Evolutionary conservation across 2,797 vertebrate genomes (phyloP).

Genomic region (Carduelis carduelis): DNA sequence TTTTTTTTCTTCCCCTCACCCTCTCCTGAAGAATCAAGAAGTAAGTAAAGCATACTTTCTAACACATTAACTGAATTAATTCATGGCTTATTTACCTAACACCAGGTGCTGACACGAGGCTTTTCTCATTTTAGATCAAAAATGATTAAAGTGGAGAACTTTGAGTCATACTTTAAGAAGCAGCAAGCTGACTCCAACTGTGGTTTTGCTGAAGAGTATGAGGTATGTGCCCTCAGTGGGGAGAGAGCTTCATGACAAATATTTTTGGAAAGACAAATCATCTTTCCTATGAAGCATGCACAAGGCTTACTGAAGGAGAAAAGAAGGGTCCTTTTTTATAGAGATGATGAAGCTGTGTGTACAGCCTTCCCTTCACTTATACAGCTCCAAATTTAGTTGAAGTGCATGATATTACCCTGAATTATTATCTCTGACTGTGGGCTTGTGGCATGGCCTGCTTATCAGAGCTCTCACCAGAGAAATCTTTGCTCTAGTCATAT

Average conservation of each 20-base stretch:
- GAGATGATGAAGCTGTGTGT: neutral
- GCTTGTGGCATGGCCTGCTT: neutral
- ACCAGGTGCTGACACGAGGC: neutral
- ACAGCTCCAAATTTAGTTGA: neutral
- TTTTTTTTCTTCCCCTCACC: conserved; percentile 8
- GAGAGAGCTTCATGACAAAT: neutral
- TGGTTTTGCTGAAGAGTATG: conserved; percentile 94
- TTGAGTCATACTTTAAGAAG: conserved; percentile 87
- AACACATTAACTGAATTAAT: conserved; percentile 29
- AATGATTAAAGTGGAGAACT: conserved; percentile 85
- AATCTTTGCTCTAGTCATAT: neutral
- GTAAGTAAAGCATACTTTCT: conserved; percentile 68
- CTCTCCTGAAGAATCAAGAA: conserved; percentile 74
- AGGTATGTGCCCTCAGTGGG: conserved; percentile 73
- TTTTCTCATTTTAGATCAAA: conserved; percentile 76
- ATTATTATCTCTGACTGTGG: neutral
- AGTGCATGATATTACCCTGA: neutral
- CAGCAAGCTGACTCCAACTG: conserved; percentile 93
- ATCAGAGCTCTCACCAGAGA: neutral
- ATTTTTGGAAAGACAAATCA: neutral
- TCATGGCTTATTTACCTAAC: neutral
- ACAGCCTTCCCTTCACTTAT: neutral
- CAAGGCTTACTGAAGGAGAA: neutral
- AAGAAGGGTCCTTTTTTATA: neutral
- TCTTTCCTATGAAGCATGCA: neutral